phyloP scores from a whole-genome alignment of 30 jellyfish, hydroid and myxozoan genomes.

The Phacellophora camtschatica region DNA sequence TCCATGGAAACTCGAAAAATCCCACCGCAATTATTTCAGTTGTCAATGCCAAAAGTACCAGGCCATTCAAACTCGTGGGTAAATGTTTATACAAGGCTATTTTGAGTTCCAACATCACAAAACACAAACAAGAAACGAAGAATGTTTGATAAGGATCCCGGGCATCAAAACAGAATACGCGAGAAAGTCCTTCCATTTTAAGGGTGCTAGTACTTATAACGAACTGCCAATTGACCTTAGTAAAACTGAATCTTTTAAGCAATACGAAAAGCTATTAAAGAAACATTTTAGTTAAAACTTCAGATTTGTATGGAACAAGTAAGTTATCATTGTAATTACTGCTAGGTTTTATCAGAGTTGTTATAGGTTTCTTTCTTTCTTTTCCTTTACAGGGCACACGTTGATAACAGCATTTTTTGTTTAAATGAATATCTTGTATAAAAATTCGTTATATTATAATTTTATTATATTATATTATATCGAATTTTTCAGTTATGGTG shows the following conservation, averaged over 20 bases:
- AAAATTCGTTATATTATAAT: too few species aligned
- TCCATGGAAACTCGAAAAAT: slow-evolving; percentile 12
- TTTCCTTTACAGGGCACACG: too few species aligned
- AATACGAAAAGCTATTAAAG: background rate
- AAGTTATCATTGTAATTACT: too few species aligned
- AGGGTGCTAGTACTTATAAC: background rate
- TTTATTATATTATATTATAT: too few species aligned
- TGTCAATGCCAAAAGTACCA: slow-evolving; percentile 36
- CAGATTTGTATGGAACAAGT: too few species aligned
- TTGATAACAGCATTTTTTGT: too few species aligned
- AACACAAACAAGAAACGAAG: background rate
- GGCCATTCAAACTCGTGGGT: slow-evolving; percentile 35
- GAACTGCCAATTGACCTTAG: slow-evolving; percentile 5
- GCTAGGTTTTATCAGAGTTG: too few species aligned
- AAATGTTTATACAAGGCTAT: slow-evolving; percentile 29
- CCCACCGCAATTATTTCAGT: slow-evolving; percentile 32
- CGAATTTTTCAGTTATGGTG: too few species aligned
- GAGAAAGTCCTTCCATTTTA: background rate
- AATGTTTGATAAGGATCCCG: slow-evolving; percentile 12
- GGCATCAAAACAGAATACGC: slow-evolving; percentile 25
- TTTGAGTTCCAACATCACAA: slow-evolving; percentile 26
- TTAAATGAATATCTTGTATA: too few species aligned
- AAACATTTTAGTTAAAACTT: too few species aligned
- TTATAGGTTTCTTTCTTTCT: too few species aligned
- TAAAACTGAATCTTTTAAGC: background rate